phyloP scores from a whole-genome alignment of 1,140 invertebrate species.

The Atta colombica region DNA sequence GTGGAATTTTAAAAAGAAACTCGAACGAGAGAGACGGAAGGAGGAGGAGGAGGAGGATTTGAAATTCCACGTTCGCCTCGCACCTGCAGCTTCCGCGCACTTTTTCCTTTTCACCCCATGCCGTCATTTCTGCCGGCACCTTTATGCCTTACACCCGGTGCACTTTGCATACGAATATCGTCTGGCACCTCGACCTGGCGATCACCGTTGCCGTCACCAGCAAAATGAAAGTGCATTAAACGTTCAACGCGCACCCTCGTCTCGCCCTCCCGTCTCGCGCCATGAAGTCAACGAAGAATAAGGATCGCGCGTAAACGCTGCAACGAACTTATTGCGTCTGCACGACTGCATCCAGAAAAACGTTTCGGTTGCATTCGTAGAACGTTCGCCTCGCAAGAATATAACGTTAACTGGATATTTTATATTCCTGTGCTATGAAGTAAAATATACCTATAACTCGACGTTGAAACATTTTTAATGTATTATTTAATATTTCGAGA shows the following conservation, averaged over 20 bases:
- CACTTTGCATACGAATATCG: slow-evolving; percentile 74
- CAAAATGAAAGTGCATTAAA: slow-evolving; percentile 77
- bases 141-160: slow-evolving; percentile 56
- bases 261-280: background rate
- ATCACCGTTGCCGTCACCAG: slow-evolving; percentile 52
- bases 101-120: slow-evolving; percentile 30
- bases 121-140: slow-evolving; percentile 59
- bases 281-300: slow-evolving; percentile 39
- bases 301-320: slow-evolving; percentile 59
- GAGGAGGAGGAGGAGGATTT: slow-evolving; percentile 6
- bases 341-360: slow-evolving; percentile 52
- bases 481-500: background rate
- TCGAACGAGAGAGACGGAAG: background rate
- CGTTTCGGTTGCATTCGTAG: slow-evolving; percentile 25
- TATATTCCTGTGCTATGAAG: background rate
- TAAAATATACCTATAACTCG: background rate
- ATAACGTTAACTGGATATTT: slow-evolving; percentile 36
- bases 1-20: slow-evolving; percentile 41
- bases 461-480: background rate
- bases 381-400: background rate
- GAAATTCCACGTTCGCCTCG: slow-evolving; percentile 61
- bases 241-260: slow-evolving; percentile 30
- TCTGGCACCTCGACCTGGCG: slow-evolving; percentile 48
- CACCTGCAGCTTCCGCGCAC: slow-evolving; percentile 54
- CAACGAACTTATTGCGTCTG: slow-evolving; percentile 59